Evolutionary conservation across 2,797 vertebrate genomes (phyloP), one percentile per base, ranked within the genome.

Genomic region (Labroides dimidiatus): DNA sequence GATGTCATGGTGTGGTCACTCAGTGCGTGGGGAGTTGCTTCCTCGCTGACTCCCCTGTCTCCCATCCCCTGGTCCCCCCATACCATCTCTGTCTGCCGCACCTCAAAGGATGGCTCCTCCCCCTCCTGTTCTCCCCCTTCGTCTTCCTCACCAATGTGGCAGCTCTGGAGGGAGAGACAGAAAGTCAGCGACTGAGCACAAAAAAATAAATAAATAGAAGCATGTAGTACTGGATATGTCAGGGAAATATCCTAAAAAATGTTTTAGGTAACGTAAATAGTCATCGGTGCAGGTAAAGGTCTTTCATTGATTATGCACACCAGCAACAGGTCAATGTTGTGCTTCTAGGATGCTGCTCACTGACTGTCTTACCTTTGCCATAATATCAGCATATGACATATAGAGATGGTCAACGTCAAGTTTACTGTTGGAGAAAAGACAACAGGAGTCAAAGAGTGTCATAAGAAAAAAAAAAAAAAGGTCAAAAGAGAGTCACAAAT

Each of bases 341-440:
- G 33, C n/a, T 30, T 15, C 19, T 10, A 53, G 19, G 56, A 13
- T 62, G 15, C 14, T n/a, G 44, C 37, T 49, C 13, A 12, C 1
- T 42, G 33, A 57, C 14, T 6, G 17, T 60, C 90, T 67, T 68
- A 98, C 97, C 95, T 99, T 97, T 79, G 97, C 97, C 97, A 99
- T 99, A 82, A 99, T 99, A 67, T 97, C 96, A 0, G 97, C 96
- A 36, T 98, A 99, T 0, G 96, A 95, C 93, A 98, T 98, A 73
- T 98, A 99, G 10, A 99, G 93, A 81, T 96, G 94, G 79, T 99
- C 97, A 61, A 96, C 91, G 1, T 97, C 97, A 47, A 98, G 92
- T 89, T 96, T 98, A 45, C 97, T 98, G 93, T 12, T 79, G 0
- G 48, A 84, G n/a, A 81, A 19, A 57, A n/a, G 53, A 63, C 0